Percentiles rank a stretch among this genome's conserved stretches.
These are phyloP conservation scores for Thymallus thymallus DNA, from an alignment of 2,113 vertebrate genomes.

Conservation along the genomic window DNA sequence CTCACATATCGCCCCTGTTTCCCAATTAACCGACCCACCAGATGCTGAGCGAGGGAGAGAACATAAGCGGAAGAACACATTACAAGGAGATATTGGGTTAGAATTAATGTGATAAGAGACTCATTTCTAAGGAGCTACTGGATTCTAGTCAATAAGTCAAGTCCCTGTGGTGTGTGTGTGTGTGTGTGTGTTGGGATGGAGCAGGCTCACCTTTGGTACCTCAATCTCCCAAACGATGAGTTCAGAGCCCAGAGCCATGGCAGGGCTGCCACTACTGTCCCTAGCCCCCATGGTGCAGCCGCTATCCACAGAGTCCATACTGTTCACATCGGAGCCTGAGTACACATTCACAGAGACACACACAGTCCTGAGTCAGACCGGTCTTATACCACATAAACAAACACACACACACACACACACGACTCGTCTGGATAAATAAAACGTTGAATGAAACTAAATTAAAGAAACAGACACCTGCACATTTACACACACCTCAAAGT, in stretches of 20 bases:
- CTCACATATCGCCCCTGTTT: constrained; percentile 92
- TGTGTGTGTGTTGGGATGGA: not conserved
- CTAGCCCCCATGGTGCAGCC: constrained; percentile 78
- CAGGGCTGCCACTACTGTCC: constrained; percentile 65
- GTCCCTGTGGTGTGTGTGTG: not conserved
- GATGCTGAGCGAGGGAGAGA: constrained; percentile 71
- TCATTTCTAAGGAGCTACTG: not conserved
- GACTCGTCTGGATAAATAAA: no score
- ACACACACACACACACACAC: no score
- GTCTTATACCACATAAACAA: not conserved
- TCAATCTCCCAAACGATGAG: constrained; percentile 89
- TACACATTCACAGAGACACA: not conserved
- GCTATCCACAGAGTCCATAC: constrained; percentile 87
- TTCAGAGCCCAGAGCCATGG: constrained; percentile 72
- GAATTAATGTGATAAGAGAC: not conserved
- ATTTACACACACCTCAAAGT: no score
- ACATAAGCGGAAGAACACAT: not conserved
- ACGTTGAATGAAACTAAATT: no score
- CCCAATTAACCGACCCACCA: constrained; percentile 92
- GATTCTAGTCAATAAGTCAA: not conserved
- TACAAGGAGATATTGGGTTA: no score
- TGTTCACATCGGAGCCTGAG: constrained; percentile 86
- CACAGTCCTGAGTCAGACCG: not conserved
- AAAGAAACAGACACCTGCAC: no score
- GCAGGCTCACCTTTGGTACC: constrained; percentile 87